Evolutionary conservation across 2,113 vertebrate genomes (phyloP), one percentile per base, ranked within the genome.

Genomic region (Centropristis striata): DNA sequence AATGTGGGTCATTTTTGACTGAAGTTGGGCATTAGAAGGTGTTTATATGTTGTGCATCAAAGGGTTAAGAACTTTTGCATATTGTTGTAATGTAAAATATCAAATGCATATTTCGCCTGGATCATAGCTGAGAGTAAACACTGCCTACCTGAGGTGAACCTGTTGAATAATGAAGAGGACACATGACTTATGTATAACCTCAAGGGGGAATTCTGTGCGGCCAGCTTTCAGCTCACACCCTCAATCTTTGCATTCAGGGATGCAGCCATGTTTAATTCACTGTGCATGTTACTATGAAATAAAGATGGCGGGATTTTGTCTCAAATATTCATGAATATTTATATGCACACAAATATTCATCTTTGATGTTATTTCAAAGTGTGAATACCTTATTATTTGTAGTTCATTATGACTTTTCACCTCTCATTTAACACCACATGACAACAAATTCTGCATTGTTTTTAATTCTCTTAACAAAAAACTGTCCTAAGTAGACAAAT

Each of bases 181-280:
- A 69, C 70, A 88, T 92, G 50, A 88, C 84, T 90, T 80, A 89
- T 86, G 81, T 73, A 91, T 86, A 86, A 84, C 71, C 74, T 80
- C 73, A 7, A 75, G 70, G 76, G 67, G 25, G 44, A n/a, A n/a
- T n/a, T 73, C 18, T 51, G 54, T 80, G 23, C 4, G 14, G 53
- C 8, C 44, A 55, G 28, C 58, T 82, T 77, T 64, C 36, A 41
- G n/a, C 21, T 68, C 21, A 53, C 70, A 68, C 13, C 10, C 7
- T 27, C 18, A 13, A 28, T 57, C 5, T 58, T 51, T 66, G 28
- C 42, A 55, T 53, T 47, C 41, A 1, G 46, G 58, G 60, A 66
- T 27, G 54, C 69, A 41, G 49, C 44, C 0, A 27, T 16, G 69
- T 67, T 66, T 16, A 50, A 76, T 61, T 74, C 51, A 63, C 11